phyloP scores from a whole-genome alignment of 2,113 vertebrate species.

The Isurus oxyrinchus region DNA sequence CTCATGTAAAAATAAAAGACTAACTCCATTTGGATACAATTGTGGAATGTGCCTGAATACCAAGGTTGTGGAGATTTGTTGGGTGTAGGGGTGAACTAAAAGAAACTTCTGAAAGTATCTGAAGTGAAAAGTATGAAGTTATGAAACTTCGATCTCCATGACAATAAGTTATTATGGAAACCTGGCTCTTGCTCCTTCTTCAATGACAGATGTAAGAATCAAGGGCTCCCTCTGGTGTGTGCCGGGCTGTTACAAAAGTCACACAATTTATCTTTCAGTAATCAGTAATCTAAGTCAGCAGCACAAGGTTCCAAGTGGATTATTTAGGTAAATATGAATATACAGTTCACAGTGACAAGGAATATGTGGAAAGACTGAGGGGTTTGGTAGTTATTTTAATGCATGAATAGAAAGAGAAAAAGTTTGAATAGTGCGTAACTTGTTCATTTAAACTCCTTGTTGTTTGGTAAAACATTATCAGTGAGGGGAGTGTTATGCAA shows the following conservation, averaged over 20 bases:
- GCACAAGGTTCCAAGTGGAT: neutral
- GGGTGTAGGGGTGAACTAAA: neutral
- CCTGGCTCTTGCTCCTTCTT: neutral
- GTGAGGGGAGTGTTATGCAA: neutral
- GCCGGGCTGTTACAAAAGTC: neutral
- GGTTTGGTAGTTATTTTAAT: neutral
- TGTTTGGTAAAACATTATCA: neutral
- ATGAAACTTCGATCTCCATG: neutral
- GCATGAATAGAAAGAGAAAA: neutral
- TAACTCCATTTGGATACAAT: neutral
- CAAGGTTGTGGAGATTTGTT: neutral
- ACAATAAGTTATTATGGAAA: neutral
- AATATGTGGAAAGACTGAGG: neutral
- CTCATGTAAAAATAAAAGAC: neutral
- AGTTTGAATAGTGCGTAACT: neutral
- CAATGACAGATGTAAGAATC: neutral
- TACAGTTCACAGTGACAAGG: neutral
- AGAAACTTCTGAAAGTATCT: neutral
- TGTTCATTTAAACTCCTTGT: neutral
- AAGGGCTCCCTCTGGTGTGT: conserved; percentile 16
- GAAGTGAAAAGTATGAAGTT: neutral
- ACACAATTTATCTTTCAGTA: neutral
- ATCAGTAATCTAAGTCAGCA: neutral
- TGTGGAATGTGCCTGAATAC: neutral
- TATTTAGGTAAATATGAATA: neutral